Conservation (phyloP, 2,888 invertebrate genomes). For the Cephus pygmeus region DNA sequence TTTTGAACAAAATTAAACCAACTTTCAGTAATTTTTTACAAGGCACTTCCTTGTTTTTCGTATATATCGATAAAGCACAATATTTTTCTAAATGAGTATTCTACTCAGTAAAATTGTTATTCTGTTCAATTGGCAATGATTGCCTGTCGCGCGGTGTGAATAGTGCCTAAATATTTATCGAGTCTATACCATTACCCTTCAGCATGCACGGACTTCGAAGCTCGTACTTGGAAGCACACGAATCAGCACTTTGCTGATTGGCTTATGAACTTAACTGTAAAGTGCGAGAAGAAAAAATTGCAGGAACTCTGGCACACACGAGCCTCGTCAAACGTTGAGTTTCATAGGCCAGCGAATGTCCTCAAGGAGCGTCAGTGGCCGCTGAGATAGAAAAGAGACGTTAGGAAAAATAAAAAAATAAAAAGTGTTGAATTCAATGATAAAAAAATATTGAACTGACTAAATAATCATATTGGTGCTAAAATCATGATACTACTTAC, state of each 20-base stretch:
- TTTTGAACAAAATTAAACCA: background rate
- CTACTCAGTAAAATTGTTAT: background rate
- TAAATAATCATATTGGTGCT: background rate
- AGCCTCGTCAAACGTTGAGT: background rate
- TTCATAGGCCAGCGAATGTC: background rate
- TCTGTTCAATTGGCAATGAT: background rate
- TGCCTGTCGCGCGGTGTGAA: background rate
- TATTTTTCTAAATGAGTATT: background rate
- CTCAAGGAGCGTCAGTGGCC: background rate
- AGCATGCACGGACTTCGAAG: background rate
- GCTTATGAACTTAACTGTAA: background rate
- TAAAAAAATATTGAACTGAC: too few relatives aligned
- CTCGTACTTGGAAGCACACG: background rate
- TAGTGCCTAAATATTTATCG: background rate
- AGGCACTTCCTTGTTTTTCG: background rate
- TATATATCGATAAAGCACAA: background rate
- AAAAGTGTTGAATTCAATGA: too few relatives aligned
- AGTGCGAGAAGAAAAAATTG: background rate
- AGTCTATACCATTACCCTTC: background rate
- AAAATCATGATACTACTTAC: constrained; percentile 5
- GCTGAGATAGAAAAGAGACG: background rate
- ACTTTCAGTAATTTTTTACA: background rate
- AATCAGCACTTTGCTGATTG: background rate
- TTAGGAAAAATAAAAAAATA: too few relatives aligned
- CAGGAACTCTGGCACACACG: background rate